Conservation (phyloP, 2,888 invertebrate species). For the Saturnia pavonia region DNA sequence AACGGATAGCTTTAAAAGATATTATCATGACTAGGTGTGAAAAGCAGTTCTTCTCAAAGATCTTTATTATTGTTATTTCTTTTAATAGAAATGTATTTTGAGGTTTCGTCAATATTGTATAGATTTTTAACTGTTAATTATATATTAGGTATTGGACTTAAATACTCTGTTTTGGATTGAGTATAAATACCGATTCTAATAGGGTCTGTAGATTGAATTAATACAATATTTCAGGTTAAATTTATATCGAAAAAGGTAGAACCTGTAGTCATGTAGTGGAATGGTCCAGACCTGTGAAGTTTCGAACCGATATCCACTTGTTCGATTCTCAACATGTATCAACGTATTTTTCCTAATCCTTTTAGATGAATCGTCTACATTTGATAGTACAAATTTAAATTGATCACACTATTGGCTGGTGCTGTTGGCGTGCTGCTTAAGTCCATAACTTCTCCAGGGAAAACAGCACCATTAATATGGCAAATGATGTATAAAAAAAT, state of each 20-base stretch:
- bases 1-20: slow-evolving; percentile 32
- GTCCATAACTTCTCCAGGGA: background rate
- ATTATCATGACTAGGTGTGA: slow-evolving; percentile 3
- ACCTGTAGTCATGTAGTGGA: too few relatives aligned
- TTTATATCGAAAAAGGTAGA: too few relatives aligned
- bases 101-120: background rate
- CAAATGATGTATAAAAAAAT: too few relatives aligned
- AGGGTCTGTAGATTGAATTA: background rate
- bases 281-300: too few relatives aligned
- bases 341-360: too few relatives aligned
- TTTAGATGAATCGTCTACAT: background rate
- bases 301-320: too few relatives aligned
- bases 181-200: background rate
- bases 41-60: background rate
- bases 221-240: too few relatives aligned
- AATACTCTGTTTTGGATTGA: background rate
- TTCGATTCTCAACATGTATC: too few relatives aligned
- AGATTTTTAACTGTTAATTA: background rate
- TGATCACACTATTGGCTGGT: too few relatives aligned
- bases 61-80: background rate
- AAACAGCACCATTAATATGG: too few relatives aligned
- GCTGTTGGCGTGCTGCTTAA: background rate
- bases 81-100: background rate
- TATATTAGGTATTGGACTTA: background rate
- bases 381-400: background rate